These are phyloP conservation scores for Meta bourneti DNA, from an alignment of 2,888 invertebrate genomes.

Conservation along the genomic window DNA sequence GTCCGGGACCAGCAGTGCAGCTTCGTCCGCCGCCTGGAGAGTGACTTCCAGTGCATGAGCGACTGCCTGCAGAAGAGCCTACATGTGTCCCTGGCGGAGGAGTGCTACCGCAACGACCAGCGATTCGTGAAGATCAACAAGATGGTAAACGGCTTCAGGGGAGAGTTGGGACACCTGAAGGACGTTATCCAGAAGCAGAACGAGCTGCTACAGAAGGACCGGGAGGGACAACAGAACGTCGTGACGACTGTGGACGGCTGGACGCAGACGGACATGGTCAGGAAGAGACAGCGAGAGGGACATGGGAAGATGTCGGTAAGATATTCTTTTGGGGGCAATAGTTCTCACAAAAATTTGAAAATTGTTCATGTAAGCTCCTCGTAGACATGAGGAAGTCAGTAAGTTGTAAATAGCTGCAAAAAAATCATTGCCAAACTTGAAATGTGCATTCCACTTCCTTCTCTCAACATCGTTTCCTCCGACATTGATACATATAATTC, in stretches of 20 bases:
- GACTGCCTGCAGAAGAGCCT: constrained; percentile 9
- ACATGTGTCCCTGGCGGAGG: constrained; percentile 8
- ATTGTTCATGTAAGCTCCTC: no score
- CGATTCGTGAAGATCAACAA: not conserved
- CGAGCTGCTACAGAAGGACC: not conserved
- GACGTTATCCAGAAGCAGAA: constrained; percentile 10
- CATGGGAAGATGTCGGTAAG: not conserved
- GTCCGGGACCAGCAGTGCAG: constrained; percentile 11
- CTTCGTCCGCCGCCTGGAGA: not conserved
- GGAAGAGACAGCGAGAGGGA: constrained; percentile 8
- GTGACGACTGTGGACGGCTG: not conserved
- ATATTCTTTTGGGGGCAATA: no score
- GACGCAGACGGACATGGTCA: constrained; percentile 37
- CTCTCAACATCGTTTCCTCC: no score
- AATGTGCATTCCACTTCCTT: no score
- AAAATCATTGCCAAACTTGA: no score
- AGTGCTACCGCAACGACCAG: constrained; percentile 16
- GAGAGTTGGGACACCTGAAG: not conserved
- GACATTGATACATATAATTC: no score
- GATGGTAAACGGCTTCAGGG: constrained; percentile 11
- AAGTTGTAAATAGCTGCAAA: no score
- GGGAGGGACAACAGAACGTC: not conserved
- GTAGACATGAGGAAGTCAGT: no score
- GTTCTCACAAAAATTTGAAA: no score
- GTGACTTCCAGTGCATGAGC: constrained; percentile 13